Conservation (phyloP, 2,797 vertebrate species). For the Nannoperca australis region DNA sequence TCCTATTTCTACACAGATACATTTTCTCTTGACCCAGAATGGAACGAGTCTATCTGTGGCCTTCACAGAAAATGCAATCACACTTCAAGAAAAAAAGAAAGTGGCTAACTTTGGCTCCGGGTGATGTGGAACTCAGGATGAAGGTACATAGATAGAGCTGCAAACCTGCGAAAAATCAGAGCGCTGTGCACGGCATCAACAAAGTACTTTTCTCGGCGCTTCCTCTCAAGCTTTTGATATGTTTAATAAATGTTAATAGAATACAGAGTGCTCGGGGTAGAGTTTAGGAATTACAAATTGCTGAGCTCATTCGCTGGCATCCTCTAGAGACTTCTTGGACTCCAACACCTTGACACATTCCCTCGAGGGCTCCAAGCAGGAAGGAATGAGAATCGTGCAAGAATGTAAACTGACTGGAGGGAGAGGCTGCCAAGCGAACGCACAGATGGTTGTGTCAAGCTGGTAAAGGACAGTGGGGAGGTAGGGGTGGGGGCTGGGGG, state of each 20-base stretch:
- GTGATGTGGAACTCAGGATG: slow-evolving; percentile 32
- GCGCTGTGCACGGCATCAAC: slow-evolving; percentile 26
- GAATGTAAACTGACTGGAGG: slow-evolving; percentile 74
- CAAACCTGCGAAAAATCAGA: slow-evolving; percentile 15
- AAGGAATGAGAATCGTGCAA: slow-evolving; percentile 54
- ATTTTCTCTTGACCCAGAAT: slow-evolving; percentile 51
- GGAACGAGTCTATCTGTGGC: slow-evolving; percentile 56
- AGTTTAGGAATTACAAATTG: slow-evolving; percentile 68
- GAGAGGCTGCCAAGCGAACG: slow-evolving; percentile 65
- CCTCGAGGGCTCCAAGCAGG: slow-evolving; percentile 40
- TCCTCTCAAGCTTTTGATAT: slow-evolving; percentile 52
- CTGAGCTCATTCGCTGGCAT: slow-evolving; percentile 53
- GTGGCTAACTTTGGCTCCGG: slow-evolving; percentile 26
- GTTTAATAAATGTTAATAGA: slow-evolving; percentile 72
- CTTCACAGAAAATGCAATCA: slow-evolving; percentile 61
- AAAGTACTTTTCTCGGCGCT: slow-evolving; percentile 30
- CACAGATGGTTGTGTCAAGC: slow-evolving; percentile 79
- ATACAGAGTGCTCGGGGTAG: slow-evolving; percentile 55
- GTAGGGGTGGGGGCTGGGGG: slow-evolving; percentile 29
- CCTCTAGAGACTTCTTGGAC: slow-evolving; percentile 59
- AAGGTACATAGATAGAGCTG: slow-evolving; percentile 29
- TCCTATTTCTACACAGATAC: slow-evolving; percentile 51
- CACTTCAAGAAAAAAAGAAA: slow-evolving; percentile 26
- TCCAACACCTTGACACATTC: slow-evolving; percentile 66
- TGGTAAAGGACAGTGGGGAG: slow-evolving; percentile 61